Evolutionary conservation across 2,888 invertebrate genomes (phyloP).

Genomic region (Macrophya annulata): DNA sequence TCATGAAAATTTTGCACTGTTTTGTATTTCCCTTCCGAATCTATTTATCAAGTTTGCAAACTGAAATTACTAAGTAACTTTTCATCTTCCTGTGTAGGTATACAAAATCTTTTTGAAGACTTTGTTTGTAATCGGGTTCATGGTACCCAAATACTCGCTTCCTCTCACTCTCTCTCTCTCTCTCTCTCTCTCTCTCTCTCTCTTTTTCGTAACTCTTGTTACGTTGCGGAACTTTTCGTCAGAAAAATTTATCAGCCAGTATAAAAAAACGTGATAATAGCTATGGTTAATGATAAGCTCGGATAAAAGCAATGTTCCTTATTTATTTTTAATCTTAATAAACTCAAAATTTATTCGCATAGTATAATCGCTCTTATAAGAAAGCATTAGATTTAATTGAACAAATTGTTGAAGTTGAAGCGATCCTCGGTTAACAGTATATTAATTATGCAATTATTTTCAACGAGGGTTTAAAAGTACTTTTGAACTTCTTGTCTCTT

Average conservation of each 20-base stretch:
- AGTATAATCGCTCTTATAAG: background rate
- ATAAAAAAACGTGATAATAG: background rate
- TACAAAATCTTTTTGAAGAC: background rate
- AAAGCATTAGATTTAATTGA: background rate
- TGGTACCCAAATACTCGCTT: background rate
- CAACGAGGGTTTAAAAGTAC: background rate
- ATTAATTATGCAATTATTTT: background rate
- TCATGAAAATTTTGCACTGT: background rate
- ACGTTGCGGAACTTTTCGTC: background rate
- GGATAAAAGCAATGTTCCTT: slow-evolving; percentile 6
- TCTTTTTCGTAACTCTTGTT: background rate
- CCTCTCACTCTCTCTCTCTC: no score
- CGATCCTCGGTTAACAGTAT: background rate
- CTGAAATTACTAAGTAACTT: slow-evolving; percentile 15
- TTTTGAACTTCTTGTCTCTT: background rate
- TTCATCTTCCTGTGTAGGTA: slow-evolving; percentile 2
- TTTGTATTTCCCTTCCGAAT: slow-evolving; percentile 7
- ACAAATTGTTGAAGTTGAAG: slow-evolving; percentile 3
- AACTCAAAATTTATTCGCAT: background rate
- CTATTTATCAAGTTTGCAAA: slow-evolving; percentile 22
- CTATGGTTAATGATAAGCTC: background rate
- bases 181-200: no score
- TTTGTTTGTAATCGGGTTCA: slow-evolving; percentile 9
- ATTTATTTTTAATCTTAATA: background rate
- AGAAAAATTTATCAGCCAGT: background rate